Conservation (phyloP, 2,797 vertebrate species). For the Melanotaenia maccullochi region DNA sequence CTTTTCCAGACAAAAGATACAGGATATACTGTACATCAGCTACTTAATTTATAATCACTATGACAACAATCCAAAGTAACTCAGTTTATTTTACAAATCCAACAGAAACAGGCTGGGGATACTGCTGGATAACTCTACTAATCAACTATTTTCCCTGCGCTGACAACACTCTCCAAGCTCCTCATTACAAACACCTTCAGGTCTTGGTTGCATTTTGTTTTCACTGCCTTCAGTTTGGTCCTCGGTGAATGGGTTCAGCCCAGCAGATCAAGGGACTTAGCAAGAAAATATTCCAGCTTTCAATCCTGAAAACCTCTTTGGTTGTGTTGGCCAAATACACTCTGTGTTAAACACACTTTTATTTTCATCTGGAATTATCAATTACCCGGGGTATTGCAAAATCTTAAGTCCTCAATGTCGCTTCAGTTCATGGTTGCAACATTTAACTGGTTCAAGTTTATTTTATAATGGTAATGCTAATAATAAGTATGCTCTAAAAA, state of each 20-base stretch:
- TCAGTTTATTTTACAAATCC: background rate
- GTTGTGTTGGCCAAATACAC: background rate
- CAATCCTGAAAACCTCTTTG: background rate
- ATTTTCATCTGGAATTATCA: too few relatives aligned
- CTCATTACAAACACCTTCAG: background rate
- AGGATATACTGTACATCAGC: background rate
- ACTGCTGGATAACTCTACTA: background rate
- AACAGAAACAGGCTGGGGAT: background rate
- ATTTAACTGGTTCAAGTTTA: too few relatives aligned
- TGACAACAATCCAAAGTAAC: background rate
- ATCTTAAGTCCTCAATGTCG: too few relatives aligned
- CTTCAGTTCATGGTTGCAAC: too few relatives aligned
- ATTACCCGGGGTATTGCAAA: too few relatives aligned
- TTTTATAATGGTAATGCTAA: too few relatives aligned
- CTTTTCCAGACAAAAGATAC: background rate
- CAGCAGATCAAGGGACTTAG: background rate
- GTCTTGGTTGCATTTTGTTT: background rate
- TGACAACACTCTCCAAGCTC: background rate
- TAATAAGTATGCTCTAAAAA: background rate
- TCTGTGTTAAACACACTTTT: too few relatives aligned
- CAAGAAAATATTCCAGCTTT: background rate
- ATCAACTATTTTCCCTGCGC: background rate
- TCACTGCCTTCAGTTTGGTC: background rate
- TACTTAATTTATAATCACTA: background rate
- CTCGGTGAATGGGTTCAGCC: background rate